These are phyloP conservation scores for Cacoxenus indagator DNA, from an alignment of 2,888 invertebrate species.

Conservation along the genomic window DNA sequence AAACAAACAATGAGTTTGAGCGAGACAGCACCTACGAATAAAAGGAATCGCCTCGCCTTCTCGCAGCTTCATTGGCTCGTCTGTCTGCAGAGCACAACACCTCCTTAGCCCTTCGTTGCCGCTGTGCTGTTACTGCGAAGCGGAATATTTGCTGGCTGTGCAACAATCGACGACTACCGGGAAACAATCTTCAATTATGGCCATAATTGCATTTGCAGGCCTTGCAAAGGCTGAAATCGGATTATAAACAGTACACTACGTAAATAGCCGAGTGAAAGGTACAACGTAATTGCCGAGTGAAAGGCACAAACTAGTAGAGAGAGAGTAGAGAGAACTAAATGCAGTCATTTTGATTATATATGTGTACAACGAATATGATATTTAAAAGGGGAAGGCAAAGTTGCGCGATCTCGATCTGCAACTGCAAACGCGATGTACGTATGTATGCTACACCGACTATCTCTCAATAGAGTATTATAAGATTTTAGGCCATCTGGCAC, in stretches of 20 bases:
- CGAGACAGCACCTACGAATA: background rate
- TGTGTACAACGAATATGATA: too few species aligned
- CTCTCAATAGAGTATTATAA: too few species aligned
- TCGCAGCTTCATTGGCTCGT: too few species aligned
- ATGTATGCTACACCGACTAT: too few species aligned
- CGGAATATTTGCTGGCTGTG: conserved; percentile 9
- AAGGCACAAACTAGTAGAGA: background rate
- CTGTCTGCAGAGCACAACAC: too few species aligned
- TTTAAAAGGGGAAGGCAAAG: too few species aligned
- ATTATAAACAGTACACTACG: conserved; percentile 20
- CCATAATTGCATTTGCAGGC: conserved; percentile 20
- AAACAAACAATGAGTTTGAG: background rate
- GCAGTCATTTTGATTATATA: too few species aligned
- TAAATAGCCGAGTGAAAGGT: background rate
- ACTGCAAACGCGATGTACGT: too few species aligned
- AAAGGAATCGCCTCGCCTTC: too few species aligned
- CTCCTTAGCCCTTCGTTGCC: background rate
- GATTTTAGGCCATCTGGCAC: too few species aligned
- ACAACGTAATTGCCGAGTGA: background rate
- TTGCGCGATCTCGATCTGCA: too few species aligned
- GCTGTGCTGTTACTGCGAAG: background rate
- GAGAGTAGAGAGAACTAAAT: background rate
- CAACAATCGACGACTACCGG: conserved; percentile 18
- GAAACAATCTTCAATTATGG: conserved; percentile 22
- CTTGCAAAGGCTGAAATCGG: conserved; percentile 10